Evolutionary conservation across 2,888 invertebrate species (phyloP).

Genomic region (Archaeoteleia sp.): DNA sequence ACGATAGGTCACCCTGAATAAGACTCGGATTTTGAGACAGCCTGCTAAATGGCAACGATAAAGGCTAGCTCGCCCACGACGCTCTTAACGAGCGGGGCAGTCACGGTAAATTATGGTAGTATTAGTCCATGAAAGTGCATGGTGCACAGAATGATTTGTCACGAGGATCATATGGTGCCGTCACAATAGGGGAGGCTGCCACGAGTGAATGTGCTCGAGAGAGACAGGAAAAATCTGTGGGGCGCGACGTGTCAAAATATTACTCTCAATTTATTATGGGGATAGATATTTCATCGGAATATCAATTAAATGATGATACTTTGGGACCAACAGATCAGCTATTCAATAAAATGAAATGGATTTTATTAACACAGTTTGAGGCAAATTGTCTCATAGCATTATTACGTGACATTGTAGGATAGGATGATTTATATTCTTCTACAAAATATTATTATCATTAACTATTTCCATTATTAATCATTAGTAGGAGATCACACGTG

Average conservation of each 20-base stretch:
- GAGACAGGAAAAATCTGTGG: slow-evolving; percentile 9
- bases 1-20: slow-evolving; percentile 30
- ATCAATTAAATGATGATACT: slow-evolving; percentile 31
- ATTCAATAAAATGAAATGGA: slow-evolving; percentile 15
- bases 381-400: slow-evolving; percentile 10
- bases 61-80: slow-evolving; percentile 42
- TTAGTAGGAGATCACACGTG: too few relatives aligned
- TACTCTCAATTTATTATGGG: slow-evolving; percentile 30
- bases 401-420: too few relatives aligned
- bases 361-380: slow-evolving; percentile 7
- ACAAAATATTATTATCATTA: slow-evolving; percentile 18
- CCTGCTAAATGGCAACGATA: slow-evolving; percentile 47
- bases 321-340: slow-evolving; percentile 12
- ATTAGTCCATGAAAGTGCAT: slow-evolving; percentile 63
- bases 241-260: slow-evolving; percentile 10
- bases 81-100: slow-evolving; percentile 53
- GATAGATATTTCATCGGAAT: slow-evolving; percentile 37
- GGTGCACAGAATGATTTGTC: slow-evolving; percentile 65
- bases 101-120: slow-evolving; percentile 66
- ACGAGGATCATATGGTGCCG: slow-evolving; percentile 55
- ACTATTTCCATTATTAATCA: too few relatives aligned
- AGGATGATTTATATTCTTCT: too few relatives aligned
- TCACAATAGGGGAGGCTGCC: slow-evolving; percentile 24
- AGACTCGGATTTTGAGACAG: slow-evolving; percentile 32
- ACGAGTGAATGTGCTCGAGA: slow-evolving; percentile 10